phyloP scores from a whole-genome alignment of 2,797 vertebrate species.

The Sebastes elongatus region DNA sequence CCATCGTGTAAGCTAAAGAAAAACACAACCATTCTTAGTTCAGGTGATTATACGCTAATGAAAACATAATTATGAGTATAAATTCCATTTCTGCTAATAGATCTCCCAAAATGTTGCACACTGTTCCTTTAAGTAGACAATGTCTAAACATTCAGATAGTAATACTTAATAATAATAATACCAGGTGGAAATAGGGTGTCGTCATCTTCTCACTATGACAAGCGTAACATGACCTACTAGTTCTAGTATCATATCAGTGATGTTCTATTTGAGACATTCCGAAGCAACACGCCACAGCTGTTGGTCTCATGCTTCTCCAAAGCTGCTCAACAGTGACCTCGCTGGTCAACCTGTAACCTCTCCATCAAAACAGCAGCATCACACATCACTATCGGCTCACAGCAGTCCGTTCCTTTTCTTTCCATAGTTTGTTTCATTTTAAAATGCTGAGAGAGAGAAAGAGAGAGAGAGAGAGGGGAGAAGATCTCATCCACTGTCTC shows the following conservation, averaged over 20 bases:
- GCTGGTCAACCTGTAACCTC: neutral
- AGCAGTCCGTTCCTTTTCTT: neutral
- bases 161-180: neutral
- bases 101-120: too few relatives aligned
- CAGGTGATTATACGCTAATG: too few relatives aligned
- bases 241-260: neutral
- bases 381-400: neutral
- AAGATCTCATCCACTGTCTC: constrained; percentile 11
- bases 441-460: neutral
- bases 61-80: too few relatives aligned
- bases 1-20: too few relatives aligned
- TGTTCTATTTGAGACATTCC: neutral
- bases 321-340: neutral
- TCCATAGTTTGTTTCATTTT: neutral
- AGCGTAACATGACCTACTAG: neutral
- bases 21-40: too few relatives aligned
- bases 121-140: neutral
- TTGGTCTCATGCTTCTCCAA: neutral
- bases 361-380: neutral
- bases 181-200: neutral
- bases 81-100: too few relatives aligned
- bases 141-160: neutral
- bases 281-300: neutral
- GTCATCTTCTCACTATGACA: neutral
- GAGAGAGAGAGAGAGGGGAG: neutral